Base-by-base conservation (phyloP, 2,113 vertebrate genomes). In the Chlorocebus sabaeus region DNA sequence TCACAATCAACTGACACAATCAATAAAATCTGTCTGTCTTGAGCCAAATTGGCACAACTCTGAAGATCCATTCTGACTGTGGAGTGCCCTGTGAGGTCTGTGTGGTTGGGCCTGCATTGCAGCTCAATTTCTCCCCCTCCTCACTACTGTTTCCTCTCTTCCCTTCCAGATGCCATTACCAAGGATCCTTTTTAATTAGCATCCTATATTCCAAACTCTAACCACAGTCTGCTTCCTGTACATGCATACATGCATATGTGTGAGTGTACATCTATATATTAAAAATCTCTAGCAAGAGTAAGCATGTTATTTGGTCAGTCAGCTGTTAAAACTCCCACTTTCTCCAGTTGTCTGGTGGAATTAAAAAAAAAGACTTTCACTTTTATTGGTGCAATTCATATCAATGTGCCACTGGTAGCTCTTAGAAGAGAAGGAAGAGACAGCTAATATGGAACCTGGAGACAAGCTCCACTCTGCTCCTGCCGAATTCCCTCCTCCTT, bases 401-500 rank as follows among this genome's bases (percentile, higher is more conserved):
- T 27, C 57, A 52, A 16, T 67, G 32, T n/a, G 6, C 9, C 83
- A 61, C n/a, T 55, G 50, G 70, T 1, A 89, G 23, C 10, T 80
- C 64, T 45, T 30, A 25, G 18, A 55, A 57, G 7, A 78, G 1
- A n/a, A 67, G 1, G 43, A 83, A 64, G 72, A 73, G 43, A 75
- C 5, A 59, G 27, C 11, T 27, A 27, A 75, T n/a, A 27, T 12
- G 57, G 67, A 91, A 35, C 1, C 9, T 4, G n/a, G 67, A 90
- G 23, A 55, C 25, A 68, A 83, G 4, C 3, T 5, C 12, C 52
- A 12, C 70, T 64, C 40, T 40, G 45, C 38, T 52, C 27, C 89
- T 48, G 4, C 0, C 3, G 0, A 52, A 17, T 0, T 4, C 8
- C 3, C 5, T 16, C 12, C 5, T 38, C 20, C 3, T 38, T 12